A percentile compares a stretch with the other conserved stretches of the same genome.
phyloP scores from a whole-genome alignment of 1,140 invertebrate species.

The Whitmania pigra region DNA sequence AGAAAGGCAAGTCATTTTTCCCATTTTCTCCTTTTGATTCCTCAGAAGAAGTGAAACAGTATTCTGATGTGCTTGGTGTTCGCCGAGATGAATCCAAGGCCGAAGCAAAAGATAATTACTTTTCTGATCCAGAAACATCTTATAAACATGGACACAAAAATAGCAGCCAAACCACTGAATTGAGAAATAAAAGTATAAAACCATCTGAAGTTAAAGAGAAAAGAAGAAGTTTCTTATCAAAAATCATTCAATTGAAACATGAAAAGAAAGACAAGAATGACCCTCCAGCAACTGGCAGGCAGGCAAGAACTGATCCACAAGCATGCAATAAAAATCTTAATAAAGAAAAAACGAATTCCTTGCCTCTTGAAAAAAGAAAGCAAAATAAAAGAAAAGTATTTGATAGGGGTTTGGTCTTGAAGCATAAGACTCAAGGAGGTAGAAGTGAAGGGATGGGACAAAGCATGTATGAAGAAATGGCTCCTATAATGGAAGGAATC shows the following conservation, averaged over 20 bases:
- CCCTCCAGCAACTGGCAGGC: neutral
- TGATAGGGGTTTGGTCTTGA: too few relatives aligned
- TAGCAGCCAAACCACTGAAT: neutral
- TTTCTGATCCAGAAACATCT: conserved; percentile 3
- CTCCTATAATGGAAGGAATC: conserved; percentile 30
- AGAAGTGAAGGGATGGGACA: neutral
- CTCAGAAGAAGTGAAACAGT: neutral
- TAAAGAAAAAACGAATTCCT: conserved; percentile 13
- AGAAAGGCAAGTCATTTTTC: neutral
- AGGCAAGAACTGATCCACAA: neutral
- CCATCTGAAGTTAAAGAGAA: conserved; percentile 27
- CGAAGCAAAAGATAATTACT: neutral
- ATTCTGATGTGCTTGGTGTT: neutral
- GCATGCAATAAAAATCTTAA: neutral
- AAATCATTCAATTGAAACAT: conserved; percentile 32
- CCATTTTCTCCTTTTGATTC: neutral
- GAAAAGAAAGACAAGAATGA: conserved; percentile 26
- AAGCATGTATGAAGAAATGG: conserved; percentile 24
- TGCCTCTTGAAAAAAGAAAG: conserved; percentile 12
- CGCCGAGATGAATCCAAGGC: neutral
- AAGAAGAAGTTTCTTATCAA: conserved; percentile 31
- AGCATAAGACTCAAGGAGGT: neutral
- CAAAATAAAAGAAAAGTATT: conserved; percentile 8
- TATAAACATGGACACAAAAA: conserved; percentile 13
- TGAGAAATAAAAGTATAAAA: conserved; percentile 15